Evolutionary conservation across 1,140 invertebrate genomes (phyloP).

Genomic region (Orchestia grillus): DNA sequence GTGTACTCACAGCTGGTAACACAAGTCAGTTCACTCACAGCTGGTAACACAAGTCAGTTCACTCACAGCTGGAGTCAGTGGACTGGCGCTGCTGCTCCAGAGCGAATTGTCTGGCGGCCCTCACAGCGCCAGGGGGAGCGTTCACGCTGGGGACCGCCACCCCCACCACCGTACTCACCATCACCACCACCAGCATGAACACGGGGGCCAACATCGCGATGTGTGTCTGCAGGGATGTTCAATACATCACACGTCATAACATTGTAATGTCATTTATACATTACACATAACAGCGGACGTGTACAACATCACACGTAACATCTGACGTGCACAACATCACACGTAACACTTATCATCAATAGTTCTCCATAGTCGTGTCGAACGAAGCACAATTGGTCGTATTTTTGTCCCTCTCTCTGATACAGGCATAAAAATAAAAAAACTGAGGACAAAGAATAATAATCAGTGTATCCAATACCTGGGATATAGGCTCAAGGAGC

Average conservation of each 20-base stretch:
- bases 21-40: background rate
- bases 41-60: background rate
- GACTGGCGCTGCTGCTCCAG: background rate
- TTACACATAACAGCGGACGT: too few relatives aligned
- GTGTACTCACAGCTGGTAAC: background rate
- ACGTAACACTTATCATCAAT: too few relatives aligned
- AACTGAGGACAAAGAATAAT: too few relatives aligned
- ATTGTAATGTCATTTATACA: too few relatives aligned
- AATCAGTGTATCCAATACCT: too few relatives aligned
- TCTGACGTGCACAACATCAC: too few relatives aligned
- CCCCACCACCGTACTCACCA: background rate
- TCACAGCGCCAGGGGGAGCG: background rate
- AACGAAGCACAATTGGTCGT: too few relatives aligned
- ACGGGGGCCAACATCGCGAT: background rate
- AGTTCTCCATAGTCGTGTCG: too few relatives aligned
- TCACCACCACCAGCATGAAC: background rate
- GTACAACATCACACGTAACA: too few relatives aligned
- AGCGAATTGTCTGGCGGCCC: background rate
- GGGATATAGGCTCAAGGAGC: too few relatives aligned
- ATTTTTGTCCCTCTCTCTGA: too few relatives aligned
- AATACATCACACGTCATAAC: background rate
- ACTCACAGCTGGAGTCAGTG: constrained; percentile 26
- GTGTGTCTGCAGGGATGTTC: background rate
- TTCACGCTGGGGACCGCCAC: background rate
- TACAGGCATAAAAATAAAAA: too few relatives aligned